These are phyloP conservation scores for Anguilla anguilla DNA, from an alignment of 2,797 vertebrate species.

Conservation along the genomic window DNA sequence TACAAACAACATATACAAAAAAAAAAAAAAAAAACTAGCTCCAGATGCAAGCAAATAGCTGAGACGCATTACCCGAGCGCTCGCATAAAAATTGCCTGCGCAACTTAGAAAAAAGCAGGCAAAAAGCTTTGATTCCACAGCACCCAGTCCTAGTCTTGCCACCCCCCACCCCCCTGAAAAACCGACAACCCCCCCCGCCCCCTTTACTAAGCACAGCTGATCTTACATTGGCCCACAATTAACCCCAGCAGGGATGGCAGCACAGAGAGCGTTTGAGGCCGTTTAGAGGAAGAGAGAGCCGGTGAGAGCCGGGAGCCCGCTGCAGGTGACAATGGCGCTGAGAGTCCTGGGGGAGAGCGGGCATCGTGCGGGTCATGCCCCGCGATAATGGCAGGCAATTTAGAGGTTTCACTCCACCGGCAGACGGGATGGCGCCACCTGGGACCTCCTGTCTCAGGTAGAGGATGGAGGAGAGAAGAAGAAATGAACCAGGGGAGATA, in stretches of 20 bases:
- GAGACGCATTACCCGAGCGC: not conserved
- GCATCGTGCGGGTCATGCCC: slow-evolving; percentile 44
- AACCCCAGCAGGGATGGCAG: not conserved
- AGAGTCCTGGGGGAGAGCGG: not conserved
- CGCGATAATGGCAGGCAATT: slow-evolving; percentile 52
- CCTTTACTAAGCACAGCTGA: not conserved
- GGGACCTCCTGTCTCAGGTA: slow-evolving; percentile 8
- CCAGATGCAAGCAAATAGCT: not conserved
- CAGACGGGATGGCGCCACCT: not conserved
- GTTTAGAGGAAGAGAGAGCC: not conserved
- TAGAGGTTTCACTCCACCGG: slow-evolving; percentile 57
- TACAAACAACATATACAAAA: not conserved
- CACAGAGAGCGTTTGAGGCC: not conserved
- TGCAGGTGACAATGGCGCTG: slow-evolving; percentile 40
- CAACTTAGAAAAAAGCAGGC: not conserved
- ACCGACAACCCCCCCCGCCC: not conserved
- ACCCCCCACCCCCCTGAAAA: no score
- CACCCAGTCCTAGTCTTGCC: not conserved
- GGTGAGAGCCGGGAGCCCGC: slow-evolving; percentile 33
- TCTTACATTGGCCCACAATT: not conserved
- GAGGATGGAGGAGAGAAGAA: slow-evolving; percentile 37
- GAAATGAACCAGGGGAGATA: slow-evolving; percentile 40
- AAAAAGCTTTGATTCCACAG: not conserved
- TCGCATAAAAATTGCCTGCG: not conserved
- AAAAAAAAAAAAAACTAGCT: slow-evolving; percentile 17